These are phyloP conservation scores for Drosophila busckii DNA, from an alignment of 1,140 invertebrate species.

Conservation along the genomic window DNA sequence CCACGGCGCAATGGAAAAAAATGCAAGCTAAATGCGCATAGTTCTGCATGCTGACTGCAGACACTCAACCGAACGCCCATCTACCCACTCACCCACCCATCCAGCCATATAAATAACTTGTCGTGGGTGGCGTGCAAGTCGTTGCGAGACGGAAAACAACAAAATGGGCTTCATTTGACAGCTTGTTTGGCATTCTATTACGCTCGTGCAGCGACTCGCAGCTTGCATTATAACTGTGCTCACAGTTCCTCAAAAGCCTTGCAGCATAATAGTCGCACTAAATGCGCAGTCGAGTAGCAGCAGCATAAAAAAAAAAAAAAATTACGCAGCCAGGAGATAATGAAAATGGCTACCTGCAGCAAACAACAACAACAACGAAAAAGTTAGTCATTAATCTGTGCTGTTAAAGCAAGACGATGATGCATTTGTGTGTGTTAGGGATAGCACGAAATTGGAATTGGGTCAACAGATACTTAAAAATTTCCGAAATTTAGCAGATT, in stretches of 20 bases:
- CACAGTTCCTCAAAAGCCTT: conserved; percentile 26
- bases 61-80: too few species aligned
- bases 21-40: conserved; percentile 60
- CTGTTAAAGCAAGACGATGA: conserved; percentile 10
- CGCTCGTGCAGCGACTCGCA: conserved; percentile 19
- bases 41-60: conserved; percentile 41
- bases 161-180: conserved; percentile 75
- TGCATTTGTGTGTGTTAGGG: conserved; percentile 5
- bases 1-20: conserved; percentile 44
- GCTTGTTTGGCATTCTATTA: conserved; percentile 69
- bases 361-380: conserved; percentile 12
- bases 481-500: too few species aligned
- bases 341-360: conserved; percentile 51
- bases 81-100: conserved; percentile 49
- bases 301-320: conserved; percentile 24
- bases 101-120: conserved; percentile 29
- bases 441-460: too few species aligned
- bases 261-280: conserved; percentile 49
- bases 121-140: conserved; percentile 18
- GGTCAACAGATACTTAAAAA: too few species aligned
- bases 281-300: conserved; percentile 47
- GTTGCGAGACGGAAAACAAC: conserved; percentile 20
- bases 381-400: conserved; percentile 26
- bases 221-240: conserved; percentile 32
- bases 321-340: too few species aligned